phyloP scores from a whole-genome alignment of 2,888 invertebrate genomes.

The Gymnoscelis rufifasciata region DNA sequence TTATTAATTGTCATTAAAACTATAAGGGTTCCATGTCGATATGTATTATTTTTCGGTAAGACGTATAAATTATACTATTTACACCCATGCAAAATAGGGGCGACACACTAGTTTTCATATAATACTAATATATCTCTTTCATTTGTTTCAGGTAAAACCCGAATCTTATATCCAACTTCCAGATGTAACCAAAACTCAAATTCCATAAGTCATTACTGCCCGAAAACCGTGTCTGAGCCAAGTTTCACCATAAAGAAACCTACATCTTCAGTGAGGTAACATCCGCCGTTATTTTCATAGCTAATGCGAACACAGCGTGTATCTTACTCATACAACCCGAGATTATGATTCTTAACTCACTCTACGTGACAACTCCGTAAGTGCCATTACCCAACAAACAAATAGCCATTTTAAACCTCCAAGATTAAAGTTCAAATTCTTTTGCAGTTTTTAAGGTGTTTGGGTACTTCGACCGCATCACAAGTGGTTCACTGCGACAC shows the following conservation, averaged over 20 bases:
- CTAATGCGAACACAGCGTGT: slow-evolving; percentile 67
- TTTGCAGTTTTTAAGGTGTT: slow-evolving; percentile 19
- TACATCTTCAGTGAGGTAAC: slow-evolving; percentile 34
- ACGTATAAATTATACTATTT: too few relatives aligned
- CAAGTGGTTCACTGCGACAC: slow-evolving; percentile 61
- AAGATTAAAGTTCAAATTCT: slow-evolving; percentile 30
- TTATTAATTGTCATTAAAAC: too few relatives aligned
- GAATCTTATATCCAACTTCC: too few relatives aligned
- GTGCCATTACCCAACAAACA: slow-evolving; percentile 1
- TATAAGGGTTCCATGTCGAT: too few relatives aligned
- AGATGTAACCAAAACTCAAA: too few relatives aligned
- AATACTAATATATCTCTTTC: too few relatives aligned
- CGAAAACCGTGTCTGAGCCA: not conserved
- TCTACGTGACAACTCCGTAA: slow-evolving; percentile 30
- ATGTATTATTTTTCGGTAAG: too few relatives aligned
- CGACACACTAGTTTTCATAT: too few relatives aligned
- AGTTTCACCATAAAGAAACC: slow-evolving; percentile 12
- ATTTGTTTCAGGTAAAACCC: too few relatives aligned
- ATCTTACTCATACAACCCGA: slow-evolving; percentile 59
- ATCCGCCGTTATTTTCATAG: slow-evolving; percentile 62
- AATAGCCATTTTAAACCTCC: slow-evolving; percentile 30
- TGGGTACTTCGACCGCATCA: slow-evolving; percentile 11
- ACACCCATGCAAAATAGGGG: too few relatives aligned
- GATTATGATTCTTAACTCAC: slow-evolving; percentile 62
- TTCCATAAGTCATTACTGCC: not conserved